Base-by-base conservation (phyloP, 1,140 invertebrate genomes). In the Samia ricini region DNA sequence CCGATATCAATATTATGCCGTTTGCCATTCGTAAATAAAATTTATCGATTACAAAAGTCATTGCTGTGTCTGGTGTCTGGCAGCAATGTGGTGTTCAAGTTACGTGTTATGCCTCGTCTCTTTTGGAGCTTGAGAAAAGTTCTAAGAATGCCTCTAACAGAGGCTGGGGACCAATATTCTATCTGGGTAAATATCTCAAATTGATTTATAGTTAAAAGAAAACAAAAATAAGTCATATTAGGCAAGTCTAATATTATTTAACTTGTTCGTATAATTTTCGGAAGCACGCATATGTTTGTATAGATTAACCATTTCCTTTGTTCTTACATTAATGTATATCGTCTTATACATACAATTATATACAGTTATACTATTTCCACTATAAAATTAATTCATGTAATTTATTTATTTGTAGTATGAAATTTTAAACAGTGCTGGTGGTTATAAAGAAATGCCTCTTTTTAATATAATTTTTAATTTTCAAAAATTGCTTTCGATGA, bases 81-180 rank as follows among this genome's bases (percentile, higher is more conserved):
- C 64, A 74, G 76, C 71, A 64, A 88, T 88, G 83, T 78, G 56
- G 67, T 76, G 59, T 63, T 51, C 48, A 55, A 60, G 63, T 49
- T 64, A 57, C 18, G 19, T 61, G 66, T 63, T 71, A 85, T 89
- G 83, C 71, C 68, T 58, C 81, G 79, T 68, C 69, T 75, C 61
- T 72, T 75, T 51, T 79, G 77, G 75, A 68, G 74, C 73, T 8
- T 85, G 69, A 86, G 70, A 71, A 78, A 71, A 71, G 60, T 83
- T 60, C 61, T 85, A 58, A 89, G 74, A 68, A 90, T 90, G 88
- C 88, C 85, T 79, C 18, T 82, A 18, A 63, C 72, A 21, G 85
- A 90, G 58, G 59, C 77, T 36, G 83, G 83, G 60, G 88, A 90
- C 77, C 88, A 90, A 77, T 90, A 90, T 72, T 88, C 88, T 68